Evolutionary conservation across 2,888 invertebrate genomes (phyloP), one percentile per base, ranked within the genome.

Genomic region (Leuctra nigra): DNA sequence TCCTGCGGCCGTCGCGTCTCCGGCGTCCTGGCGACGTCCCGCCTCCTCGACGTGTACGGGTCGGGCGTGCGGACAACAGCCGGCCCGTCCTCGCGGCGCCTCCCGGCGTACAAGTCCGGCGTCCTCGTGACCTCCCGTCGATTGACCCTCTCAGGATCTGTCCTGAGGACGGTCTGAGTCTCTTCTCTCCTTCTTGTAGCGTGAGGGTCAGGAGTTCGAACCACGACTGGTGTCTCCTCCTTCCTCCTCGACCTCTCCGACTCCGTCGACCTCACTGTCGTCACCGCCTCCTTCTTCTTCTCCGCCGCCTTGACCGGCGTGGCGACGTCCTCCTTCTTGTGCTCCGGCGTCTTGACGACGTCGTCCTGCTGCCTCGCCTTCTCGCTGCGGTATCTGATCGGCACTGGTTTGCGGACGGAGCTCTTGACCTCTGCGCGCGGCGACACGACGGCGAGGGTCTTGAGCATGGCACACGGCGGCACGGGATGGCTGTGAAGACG

Each of bases 401-500:
- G 74, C 3, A 77, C 70, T 2, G 78, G 77, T 61, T 77, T 78
- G 62, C 77, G 76, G 3, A 77, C 72, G 2, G 71, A 71, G 61
- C 71, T 75, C 56, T 76, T 77, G 44, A 48, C 41, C 53, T 35
- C 55, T 48, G 16, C 41, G 16, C 9, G 25, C 24, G 20, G 44
- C 57, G 25, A 11, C 44, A 11, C 55, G 53, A 9, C 59, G 39
- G 35, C 60, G 18, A 48, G 53, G 2, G 47, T 47, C 47, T 13
- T 24, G 13, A 23, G 9, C 3, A 22, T 3, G 4, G 47, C 9
- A 11, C 24, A n/a, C 4, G 47, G 25, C 16, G 16, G 16, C n/a
- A 18, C 46, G 1, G 79, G 79, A 65, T 80, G 80, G 64, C 78
- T 80, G 66, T 81, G 80, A 60, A 80, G 77, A 13, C 86, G 71